These are phyloP conservation scores for Leptura quadrifasciata DNA, from an alignment of 2,888 invertebrate genomes.

Conservation along the genomic window DNA sequence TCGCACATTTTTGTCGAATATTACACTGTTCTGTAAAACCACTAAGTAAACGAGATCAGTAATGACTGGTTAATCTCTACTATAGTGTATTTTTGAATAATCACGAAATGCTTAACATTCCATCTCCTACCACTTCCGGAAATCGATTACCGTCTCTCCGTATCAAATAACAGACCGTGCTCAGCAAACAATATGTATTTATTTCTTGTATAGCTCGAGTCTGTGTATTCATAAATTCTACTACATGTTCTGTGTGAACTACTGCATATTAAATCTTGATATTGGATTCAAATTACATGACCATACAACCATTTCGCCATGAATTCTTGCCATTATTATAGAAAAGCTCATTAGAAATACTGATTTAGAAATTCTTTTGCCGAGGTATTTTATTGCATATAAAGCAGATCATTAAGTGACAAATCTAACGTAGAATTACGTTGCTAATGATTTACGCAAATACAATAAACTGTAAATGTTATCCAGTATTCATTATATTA, in stretches of 20 bases:
- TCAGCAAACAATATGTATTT: constrained; percentile 54
- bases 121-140: constrained; percentile 54
- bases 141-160: constrained; percentile 52
- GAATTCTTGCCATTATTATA: constrained; percentile 52
- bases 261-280: constrained; percentile 60
- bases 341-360: constrained; percentile 27
- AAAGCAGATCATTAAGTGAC: background rate
- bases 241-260: constrained; percentile 58
- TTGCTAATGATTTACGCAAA: background rate
- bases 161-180: constrained; percentile 52
- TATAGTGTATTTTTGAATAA: constrained; percentile 11
- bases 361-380: constrained; percentile 28
- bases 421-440: background rate
- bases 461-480: no score
- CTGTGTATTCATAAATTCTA: constrained; percentile 54
- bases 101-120: constrained; percentile 34
- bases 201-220: constrained; percentile 49
- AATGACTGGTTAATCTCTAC: background rate
- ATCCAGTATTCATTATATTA: no score
- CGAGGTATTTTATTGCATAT: background rate
- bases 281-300: constrained; percentile 58
- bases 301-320: constrained; percentile 53
- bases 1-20: background rate
- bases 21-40: background rate
- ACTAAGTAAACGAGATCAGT: background rate